These are phyloP conservation scores for Hydrotaea cyrtoneurina DNA, from an alignment of 2,888 invertebrate species.

Conservation along the genomic window DNA sequence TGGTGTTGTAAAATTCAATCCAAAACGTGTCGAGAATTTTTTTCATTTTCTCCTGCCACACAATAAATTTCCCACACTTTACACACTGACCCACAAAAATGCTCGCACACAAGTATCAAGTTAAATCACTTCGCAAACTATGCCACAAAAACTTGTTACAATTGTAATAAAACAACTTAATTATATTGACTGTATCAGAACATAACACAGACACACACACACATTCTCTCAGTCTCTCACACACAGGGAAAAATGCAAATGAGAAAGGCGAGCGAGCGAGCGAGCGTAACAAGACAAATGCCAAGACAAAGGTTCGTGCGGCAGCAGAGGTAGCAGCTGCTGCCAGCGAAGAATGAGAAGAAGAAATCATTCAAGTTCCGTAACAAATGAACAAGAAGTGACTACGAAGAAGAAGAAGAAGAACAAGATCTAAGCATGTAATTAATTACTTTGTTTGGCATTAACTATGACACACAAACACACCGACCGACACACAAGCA, in stretches of 20 bases:
- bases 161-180: slow-evolving; percentile 56
- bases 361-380: background rate
- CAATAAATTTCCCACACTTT: background rate
- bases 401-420: slow-evolving; percentile 67
- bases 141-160: slow-evolving; percentile 36
- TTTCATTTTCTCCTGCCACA: too few relatives aligned
- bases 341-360: background rate
- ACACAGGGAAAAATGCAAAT: slow-evolving; percentile 18
- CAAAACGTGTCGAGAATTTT: too few relatives aligned
- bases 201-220: slow-evolving; percentile 12
- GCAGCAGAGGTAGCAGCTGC: background rate
- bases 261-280: background rate
- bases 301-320: background rate
- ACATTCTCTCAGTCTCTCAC: background rate
- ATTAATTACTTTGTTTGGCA: slow-evolving; percentile 67
- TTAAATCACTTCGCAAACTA: slow-evolving; percentile 1
- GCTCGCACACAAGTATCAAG: background rate
- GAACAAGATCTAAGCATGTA: slow-evolving; percentile 75
- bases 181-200: slow-evolving; percentile 38
- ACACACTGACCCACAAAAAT: background rate
- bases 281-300: slow-evolving; percentile 21
- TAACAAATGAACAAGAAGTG: background rate
- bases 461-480: slow-evolving; percentile 61
- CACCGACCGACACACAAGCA: slow-evolving; percentile 15
- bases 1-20: too few relatives aligned